Evolutionary conservation across 1,140 invertebrate genomes (phyloP).

Genomic region (Pristionchus pacificus): DNA sequence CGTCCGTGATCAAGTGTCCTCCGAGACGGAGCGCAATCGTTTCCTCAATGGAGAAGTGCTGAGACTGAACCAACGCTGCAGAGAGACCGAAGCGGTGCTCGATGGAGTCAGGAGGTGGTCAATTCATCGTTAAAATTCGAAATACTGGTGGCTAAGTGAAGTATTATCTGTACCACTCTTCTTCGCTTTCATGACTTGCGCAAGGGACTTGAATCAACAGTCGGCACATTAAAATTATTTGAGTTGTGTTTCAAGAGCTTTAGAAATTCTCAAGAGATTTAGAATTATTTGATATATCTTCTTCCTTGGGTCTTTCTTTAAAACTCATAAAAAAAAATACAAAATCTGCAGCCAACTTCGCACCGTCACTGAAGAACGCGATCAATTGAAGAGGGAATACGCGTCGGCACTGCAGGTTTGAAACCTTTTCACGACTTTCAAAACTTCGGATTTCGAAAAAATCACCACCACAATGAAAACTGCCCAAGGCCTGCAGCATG

Average conservation of each 20-base stretch:
- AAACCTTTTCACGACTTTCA: neutral
- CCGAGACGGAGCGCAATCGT: constrained; percentile 60
- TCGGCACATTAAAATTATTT: no score
- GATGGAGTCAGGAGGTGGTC: constrained; percentile 12
- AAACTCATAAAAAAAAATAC: no score
- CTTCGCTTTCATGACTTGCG: no score
- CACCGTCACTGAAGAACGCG: neutral
- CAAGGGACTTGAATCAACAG: no score
- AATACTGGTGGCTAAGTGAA: neutral
- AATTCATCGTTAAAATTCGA: constrained; percentile 12
- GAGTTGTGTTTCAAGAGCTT: no score
- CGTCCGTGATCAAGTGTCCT: constrained; percentile 15
- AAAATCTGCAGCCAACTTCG: neutral
- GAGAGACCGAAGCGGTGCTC: constrained; percentile 8
- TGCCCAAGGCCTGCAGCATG: no score
- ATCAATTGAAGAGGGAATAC: neutral
- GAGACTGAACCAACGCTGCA: constrained; percentile 49
- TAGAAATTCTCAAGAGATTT: no score
- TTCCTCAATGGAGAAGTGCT: constrained; percentile 62
- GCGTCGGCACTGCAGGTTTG: constrained; percentile 1
- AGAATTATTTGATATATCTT: no score
- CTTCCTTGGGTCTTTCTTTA: no score
- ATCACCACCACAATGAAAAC: no score
- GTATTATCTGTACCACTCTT: no score
- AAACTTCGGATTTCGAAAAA: neutral